Conservation (phyloP, 2,888 invertebrate species). For the Girardia tigrina region DNA sequence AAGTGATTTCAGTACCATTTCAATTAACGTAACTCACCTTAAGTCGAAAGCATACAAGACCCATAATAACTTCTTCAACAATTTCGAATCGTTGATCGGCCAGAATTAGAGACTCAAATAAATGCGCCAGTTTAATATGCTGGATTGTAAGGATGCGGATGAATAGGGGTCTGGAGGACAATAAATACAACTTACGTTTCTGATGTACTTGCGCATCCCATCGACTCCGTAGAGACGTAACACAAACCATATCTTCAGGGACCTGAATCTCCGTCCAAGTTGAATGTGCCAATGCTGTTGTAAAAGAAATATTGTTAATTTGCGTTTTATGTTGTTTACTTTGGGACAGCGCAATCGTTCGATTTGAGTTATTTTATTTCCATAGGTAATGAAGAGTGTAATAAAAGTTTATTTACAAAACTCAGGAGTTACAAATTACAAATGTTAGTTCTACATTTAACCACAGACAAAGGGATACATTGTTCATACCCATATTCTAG, state of each 20-base stretch:
- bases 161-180: not conserved
- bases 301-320: not conserved
- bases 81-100: slow-evolving; percentile 36
- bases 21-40: slow-evolving; percentile 54
- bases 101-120: slow-evolving; percentile 32
- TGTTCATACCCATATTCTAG: too few species aligned
- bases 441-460: too few species aligned
- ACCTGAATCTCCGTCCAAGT: slow-evolving; percentile 70
- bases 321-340: too few species aligned
- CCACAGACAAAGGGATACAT: too few species aligned
- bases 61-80: slow-evolving; percentile 46
- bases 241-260: slow-evolving; percentile 84
- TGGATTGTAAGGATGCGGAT: slow-evolving; percentile 38
- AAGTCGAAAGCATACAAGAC: slow-evolving; percentile 54
- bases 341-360: too few species aligned
- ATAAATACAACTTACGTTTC: slow-evolving; percentile 55
- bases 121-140: slow-evolving; percentile 35
- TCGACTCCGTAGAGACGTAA: slow-evolving; percentile 66
- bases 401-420: too few species aligned
- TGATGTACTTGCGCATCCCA: slow-evolving; percentile 64
- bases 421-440: too few species aligned
- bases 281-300: slow-evolving; percentile 70
- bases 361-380: too few species aligned
- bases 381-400: too few species aligned
- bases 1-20: not conserved